Percentiles rank a stretch among this genome's conserved stretches.
These are phyloP conservation scores for Seriola dumerili DNA, from an alignment of 2,113 vertebrate species.

Conservation along the genomic window DNA sequence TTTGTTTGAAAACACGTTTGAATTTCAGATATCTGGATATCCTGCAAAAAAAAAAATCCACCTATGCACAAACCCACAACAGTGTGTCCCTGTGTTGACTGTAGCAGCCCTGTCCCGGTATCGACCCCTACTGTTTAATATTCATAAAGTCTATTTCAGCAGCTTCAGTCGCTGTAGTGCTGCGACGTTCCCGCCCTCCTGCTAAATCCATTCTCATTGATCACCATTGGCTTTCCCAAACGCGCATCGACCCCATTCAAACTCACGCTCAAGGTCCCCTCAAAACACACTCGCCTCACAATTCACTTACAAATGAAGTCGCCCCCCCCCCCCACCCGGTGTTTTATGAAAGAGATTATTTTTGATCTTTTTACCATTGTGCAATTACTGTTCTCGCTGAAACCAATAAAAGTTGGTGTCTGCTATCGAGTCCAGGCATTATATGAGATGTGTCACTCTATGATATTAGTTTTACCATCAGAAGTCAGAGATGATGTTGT, in stretches of 20 bases:
- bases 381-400: slow-evolving; percentile 73
- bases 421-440: slow-evolving; percentile 42
- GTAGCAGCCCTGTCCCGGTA: slow-evolving; percentile 68
- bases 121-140: slow-evolving; percentile 85
- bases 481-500: slow-evolving; percentile 45
- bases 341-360: slow-evolving; percentile 69
- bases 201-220: slow-evolving; percentile 86
- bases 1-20: slow-evolving; percentile 48
- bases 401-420: slow-evolving; percentile 74
- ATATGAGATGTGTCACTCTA: slow-evolving; percentile 67
- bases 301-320: slow-evolving; percentile 76
- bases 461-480: slow-evolving; percentile 73
- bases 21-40: slow-evolving; percentile 27
- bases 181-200: slow-evolving; percentile 53
- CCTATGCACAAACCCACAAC: slow-evolving; percentile 35
- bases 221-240: slow-evolving; percentile 81
- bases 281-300: slow-evolving; percentile 68
- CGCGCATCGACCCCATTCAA: slow-evolving; percentile 78
- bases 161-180: slow-evolving; percentile 68
- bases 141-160: slow-evolving; percentile 88
- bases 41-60: slow-evolving; percentile 17
- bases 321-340: slow-evolving; percentile 32
- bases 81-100: slow-evolving; percentile 62
- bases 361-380: slow-evolving; percentile 70
- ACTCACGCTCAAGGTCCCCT: slow-evolving; percentile 83